Conservation (phyloP, 2,888 invertebrate genomes). For the Camptogramma bilineatum region DNA sequence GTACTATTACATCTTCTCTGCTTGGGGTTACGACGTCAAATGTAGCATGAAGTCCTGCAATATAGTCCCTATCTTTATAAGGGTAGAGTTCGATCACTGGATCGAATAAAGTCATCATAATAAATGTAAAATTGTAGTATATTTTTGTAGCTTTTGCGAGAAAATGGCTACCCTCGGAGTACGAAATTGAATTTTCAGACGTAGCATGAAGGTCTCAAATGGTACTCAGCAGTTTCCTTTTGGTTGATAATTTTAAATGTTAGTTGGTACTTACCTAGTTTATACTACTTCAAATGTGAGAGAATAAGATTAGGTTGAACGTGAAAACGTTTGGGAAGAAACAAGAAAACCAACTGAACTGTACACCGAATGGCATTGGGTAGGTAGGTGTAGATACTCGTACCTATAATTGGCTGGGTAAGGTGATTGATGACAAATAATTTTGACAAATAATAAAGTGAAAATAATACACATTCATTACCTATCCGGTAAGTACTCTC, state of each 20-base stretch:
- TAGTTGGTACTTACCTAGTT: not conserved
- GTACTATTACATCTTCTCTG: conserved; percentile 2
- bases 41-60: conserved; percentile 42
- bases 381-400: too few species aligned
- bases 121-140: conserved; percentile 26
- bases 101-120: conserved; percentile 31
- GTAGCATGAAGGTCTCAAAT: not conserved
- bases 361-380: too few species aligned
- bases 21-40: conserved; percentile 36
- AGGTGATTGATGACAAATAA: too few species aligned
- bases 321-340: too few species aligned
- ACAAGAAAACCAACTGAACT: too few species aligned
- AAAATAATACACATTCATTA: too few species aligned
- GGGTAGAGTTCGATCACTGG: conserved; percentile 40
- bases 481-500: too few species aligned
- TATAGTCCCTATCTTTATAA: conserved; percentile 40
- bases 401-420: too few species aligned
- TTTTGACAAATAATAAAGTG: too few species aligned
- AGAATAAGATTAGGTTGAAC: too few species aligned
- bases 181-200: conserved; percentile 18
- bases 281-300: not conserved
- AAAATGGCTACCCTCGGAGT: conserved; percentile 9
- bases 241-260: not conserved
- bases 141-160: conserved; percentile 26
- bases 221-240: too few species aligned